Evolutionary conservation across 2,888 invertebrate species (phyloP), one percentile per base, ranked within the genome.

Genomic region (Cantharis rustica): DNA sequence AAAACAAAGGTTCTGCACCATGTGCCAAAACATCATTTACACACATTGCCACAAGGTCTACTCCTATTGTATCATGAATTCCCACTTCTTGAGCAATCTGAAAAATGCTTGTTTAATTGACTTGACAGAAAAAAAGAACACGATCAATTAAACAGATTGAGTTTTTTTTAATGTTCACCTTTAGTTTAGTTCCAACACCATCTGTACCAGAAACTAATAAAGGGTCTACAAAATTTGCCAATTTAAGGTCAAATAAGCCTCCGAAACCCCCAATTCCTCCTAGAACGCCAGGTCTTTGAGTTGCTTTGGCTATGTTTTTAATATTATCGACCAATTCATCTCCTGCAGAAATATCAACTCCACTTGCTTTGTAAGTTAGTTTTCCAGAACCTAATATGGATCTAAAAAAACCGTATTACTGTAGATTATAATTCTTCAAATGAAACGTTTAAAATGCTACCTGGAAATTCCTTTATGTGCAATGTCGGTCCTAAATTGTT

Each of bases 1-100:
- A 99, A 82, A 96, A 98, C 81, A 99, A 90, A 0, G 99, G 98
- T 84, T 97, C 96, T 0, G 98, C 99, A 66, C 98, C 98, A 79
- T 97, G 95, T 81, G 97, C 97, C 69, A 99, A 89, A 71, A 99
- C 93, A 88, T 99, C 98, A 89, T 99, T 99, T 68, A 96, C 98
- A 86, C 98, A 98, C 97, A 98, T 98, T 4, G 98, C 99, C 2
- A 99, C 98, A 31, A 99, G 90, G 88, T 99, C 99, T 82, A 96
- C 94, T 0, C 99, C 99, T 73, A 99, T 92, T 0, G 94, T 93
- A 83, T 94, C 92, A 88, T 96, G 97, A 73, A 93, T 91, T 15
- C 92, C 91, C 85, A 93, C 92, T 76, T 91, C 91, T 85, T 97
- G 93, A 0, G 98, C 97, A 82, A 98, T 92, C 96, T 96, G 86